Percentiles rank a stretch among this genome's conserved stretches.
Conservation (phyloP, 2,888 invertebrate species). For the Anagyrus pseudococci region DNA sequence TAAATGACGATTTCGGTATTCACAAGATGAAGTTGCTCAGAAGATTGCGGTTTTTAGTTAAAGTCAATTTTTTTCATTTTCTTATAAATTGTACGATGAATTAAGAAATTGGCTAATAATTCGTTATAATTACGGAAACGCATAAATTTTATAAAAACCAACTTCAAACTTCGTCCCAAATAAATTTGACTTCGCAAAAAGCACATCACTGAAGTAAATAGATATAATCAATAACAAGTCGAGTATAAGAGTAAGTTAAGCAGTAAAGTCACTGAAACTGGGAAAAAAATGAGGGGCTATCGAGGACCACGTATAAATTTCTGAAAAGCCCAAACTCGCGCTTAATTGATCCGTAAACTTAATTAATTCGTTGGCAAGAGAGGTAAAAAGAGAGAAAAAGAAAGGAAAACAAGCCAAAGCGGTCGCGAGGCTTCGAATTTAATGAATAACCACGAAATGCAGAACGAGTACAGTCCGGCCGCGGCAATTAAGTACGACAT, state of each 20-base stretch:
- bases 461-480: conserved; percentile 14
- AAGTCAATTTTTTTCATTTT: too few species aligned
- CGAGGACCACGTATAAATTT: conserved; percentile 2
- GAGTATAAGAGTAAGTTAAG: too few species aligned
- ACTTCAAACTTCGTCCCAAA: not conserved
- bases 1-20: too few species aligned
- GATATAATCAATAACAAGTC: too few species aligned
- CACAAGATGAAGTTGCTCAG: too few species aligned
- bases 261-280: conserved; percentile 1
- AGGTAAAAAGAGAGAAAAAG: not conserved
- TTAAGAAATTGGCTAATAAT: not conserved
- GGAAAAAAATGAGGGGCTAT: too few species aligned
- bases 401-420: too few species aligned
- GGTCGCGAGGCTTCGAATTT: conserved; percentile 12
- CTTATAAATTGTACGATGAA: not conserved
- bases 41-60: too few species aligned
- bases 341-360: conserved; percentile 36
- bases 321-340: conserved; percentile 4
- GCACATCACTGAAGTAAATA: too few species aligned
- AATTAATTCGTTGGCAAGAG: conserved; percentile 30
- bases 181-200: not conserved
- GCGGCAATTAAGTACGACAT: conserved; percentile 35
- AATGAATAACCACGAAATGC: conserved; percentile 21
- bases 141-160: not conserved
- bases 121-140: not conserved